These are phyloP conservation scores for Cephalopholis sonnerati DNA, from an alignment of 2,113 vertebrate species.

Conservation along the genomic window DNA sequence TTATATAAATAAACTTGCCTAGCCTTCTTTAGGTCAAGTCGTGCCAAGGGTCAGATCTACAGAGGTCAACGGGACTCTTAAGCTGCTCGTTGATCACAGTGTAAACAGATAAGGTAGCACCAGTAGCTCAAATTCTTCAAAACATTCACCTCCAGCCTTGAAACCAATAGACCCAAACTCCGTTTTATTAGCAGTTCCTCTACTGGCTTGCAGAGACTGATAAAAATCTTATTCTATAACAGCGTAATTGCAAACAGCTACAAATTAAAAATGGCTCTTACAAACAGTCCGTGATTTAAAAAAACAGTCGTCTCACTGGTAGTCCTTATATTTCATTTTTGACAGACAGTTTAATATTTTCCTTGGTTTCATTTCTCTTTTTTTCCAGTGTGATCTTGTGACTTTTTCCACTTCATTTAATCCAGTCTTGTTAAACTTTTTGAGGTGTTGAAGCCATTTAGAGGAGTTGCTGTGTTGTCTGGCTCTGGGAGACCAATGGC, in stretches of 20 bases:
- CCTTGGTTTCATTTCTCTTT: slow-evolving; percentile 10
- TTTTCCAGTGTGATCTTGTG: slow-evolving; percentile 16
- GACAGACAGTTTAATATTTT: slow-evolving; percentile 20
- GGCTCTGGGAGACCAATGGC: slow-evolving; percentile 21
- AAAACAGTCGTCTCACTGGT: not conserved
- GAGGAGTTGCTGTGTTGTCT: slow-evolving; percentile 3
- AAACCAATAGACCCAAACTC: not conserved
- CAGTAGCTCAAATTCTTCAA: slow-evolving; percentile 32
- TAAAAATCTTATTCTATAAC: not conserved
- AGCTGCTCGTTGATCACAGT: slow-evolving; percentile 41
- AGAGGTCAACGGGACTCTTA: slow-evolving; percentile 59
- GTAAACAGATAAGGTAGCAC: slow-evolving; percentile 54
- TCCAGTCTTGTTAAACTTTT: slow-evolving; percentile 24
- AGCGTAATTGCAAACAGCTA: slow-evolving; percentile 3
- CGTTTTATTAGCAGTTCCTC: slow-evolving; percentile 2
- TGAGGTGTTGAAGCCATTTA: slow-evolving; percentile 37
- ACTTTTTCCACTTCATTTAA: slow-evolving; percentile 38
- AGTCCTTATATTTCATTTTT: not conserved
- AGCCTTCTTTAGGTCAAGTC: slow-evolving; percentile 33
- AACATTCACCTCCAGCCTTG: slow-evolving; percentile 15
- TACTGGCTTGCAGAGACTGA: not conserved
- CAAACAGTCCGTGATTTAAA: not conserved
- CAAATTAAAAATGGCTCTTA: slow-evolving; percentile 7
- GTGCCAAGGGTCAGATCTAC: slow-evolving; percentile 49
- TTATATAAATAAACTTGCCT: too few species aligned